phyloP scores from a whole-genome alignment of 1,140 invertebrate species.

The Drosophila chauvacae region DNA sequence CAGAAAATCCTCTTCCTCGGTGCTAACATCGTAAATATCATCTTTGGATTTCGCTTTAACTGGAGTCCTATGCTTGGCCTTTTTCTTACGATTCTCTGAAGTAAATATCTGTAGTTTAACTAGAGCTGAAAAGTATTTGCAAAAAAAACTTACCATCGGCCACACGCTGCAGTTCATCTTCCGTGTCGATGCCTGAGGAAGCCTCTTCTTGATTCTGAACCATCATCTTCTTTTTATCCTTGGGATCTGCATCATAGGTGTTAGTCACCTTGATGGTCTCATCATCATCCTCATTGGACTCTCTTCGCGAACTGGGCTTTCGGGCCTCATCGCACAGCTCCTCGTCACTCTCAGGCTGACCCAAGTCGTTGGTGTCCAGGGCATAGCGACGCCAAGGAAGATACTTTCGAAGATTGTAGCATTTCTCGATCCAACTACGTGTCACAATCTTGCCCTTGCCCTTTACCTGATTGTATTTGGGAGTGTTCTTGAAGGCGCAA shows the following conservation, averaged over 20 bases:
- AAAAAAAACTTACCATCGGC: constrained; percentile 45
- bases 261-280: neutral
- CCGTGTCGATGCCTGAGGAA: constrained; percentile 85
- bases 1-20: constrained; percentile 77
- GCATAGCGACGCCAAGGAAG: constrained; percentile 90
- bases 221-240: neutral
- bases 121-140: neutral
- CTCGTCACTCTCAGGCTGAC: constrained; percentile 85
- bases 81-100: constrained; percentile 42
- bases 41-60: constrained; percentile 27
- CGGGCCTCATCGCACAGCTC: constrained; percentile 85
- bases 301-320: constrained; percentile 29
- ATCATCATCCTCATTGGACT: constrained; percentile 10
- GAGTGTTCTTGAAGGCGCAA: constrained; percentile 95
- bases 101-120: neutral
- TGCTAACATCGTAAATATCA: constrained; percentile 55
- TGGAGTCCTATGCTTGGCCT: constrained; percentile 9
- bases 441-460: constrained; percentile 89
- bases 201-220: neutral
- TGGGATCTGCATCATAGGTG: neutral
- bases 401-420: constrained; percentile 87
- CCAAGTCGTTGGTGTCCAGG: constrained; percentile 85
- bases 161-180: constrained; percentile 86
- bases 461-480: constrained; percentile 92
- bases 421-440: constrained; percentile 91